Percentiles rank a stretch among this genome's conserved stretches.
phyloP scores from a whole-genome alignment of 2,888 invertebrate genomes.

The Hanleya hanleyi region DNA sequence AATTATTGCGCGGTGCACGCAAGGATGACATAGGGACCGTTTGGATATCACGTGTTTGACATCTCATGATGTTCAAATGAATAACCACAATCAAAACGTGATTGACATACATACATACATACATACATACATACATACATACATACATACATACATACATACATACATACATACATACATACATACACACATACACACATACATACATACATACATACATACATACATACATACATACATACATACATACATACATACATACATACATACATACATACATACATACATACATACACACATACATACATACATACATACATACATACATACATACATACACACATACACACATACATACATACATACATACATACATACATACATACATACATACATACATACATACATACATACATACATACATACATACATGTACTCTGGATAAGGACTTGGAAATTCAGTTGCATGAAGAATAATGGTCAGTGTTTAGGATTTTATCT shows the following conservation, averaged over 20 bases:
- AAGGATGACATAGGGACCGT: too few relatives aligned
- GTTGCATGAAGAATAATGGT: too few relatives aligned
- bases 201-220: constrained; percentile 13
- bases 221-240: constrained; percentile 9
- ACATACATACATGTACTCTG: not conserved
- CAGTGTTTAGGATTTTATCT: too few relatives aligned
- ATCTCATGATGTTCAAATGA: too few relatives aligned
- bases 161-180: constrained; percentile 7
- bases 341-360: not conserved
- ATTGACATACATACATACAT: constrained; percentile 18
- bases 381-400: constrained; percentile 21
- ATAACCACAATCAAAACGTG: too few relatives aligned
- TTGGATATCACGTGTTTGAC: too few relatives aligned
- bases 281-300: constrained; percentile 6
- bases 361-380: constrained; percentile 21
- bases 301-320: constrained; percentile 2
- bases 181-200: constrained; percentile 8
- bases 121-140: constrained; percentile 21
- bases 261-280: constrained; percentile 12
- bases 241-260: constrained; percentile 11
- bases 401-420: constrained; percentile 7
- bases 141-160: constrained; percentile 10
- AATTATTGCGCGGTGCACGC: too few relatives aligned
- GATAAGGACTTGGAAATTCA: not conserved
- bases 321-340: not conserved